These are phyloP conservation scores for Drosophila mojavensis DNA, from an alignment of 1,140 invertebrate species.

Conservation along the genomic window DNA sequence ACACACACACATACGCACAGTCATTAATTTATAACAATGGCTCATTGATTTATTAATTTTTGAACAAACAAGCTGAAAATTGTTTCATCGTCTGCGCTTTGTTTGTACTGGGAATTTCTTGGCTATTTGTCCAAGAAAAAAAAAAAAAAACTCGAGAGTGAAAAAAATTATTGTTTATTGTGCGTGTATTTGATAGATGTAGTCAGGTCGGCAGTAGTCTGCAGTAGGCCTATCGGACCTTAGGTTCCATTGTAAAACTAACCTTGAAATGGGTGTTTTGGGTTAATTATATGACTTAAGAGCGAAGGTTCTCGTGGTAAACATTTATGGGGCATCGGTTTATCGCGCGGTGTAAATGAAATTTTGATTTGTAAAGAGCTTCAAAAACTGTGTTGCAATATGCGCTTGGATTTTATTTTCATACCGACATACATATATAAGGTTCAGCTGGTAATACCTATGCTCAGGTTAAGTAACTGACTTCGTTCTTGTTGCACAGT, in stretches of 20 bases:
- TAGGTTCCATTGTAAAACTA: constrained; percentile 18
- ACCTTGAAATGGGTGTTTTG: constrained; percentile 38
- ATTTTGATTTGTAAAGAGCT: constrained; percentile 27
- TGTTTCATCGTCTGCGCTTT: constrained; percentile 39
- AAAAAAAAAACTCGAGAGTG: constrained; percentile 3
- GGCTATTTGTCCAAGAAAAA: constrained; percentile 34
- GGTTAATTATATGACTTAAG: constrained; percentile 31
- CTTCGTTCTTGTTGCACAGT: constrained; percentile 27
- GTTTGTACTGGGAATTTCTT: constrained; percentile 47
- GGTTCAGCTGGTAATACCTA: not conserved
- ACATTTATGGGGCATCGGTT: constrained; percentile 29
- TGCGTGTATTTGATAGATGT: constrained; percentile 35
- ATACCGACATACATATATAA: not conserved
- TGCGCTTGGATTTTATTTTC: constrained; percentile 6
- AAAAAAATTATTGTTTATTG: constrained; percentile 41
- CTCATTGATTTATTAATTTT: constrained; percentile 64
- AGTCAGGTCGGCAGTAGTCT: constrained; percentile 15
- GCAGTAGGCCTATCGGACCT: not conserved
- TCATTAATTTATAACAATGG: constrained; percentile 61
- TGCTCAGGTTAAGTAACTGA: constrained; percentile 26
- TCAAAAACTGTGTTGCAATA: constrained; percentile 26
- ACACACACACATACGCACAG: too few relatives aligned
- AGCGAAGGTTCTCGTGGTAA: constrained; percentile 46
- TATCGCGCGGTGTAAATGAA: constrained; percentile 5
- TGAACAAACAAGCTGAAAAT: constrained; percentile 63